These are phyloP conservation scores for Lasaia peninsularis DNA, from an alignment of 1,140 invertebrate species.

Conservation along the genomic window DNA sequence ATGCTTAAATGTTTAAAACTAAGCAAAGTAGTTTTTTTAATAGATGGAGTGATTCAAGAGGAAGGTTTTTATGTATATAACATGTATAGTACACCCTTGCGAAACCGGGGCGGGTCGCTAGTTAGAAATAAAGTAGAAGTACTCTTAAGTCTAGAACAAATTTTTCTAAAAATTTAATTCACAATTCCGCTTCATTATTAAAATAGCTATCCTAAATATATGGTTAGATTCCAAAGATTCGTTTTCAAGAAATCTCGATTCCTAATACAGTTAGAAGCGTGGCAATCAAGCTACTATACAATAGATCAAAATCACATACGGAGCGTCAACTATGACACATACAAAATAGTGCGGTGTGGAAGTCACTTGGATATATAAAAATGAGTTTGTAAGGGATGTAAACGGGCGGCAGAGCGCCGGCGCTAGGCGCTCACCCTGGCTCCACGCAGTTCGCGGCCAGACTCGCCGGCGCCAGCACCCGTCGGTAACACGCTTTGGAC, in stretches of 20 bases:
- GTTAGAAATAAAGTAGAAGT: too few species aligned
- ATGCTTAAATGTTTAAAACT: too few species aligned
- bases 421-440: conserved; percentile 47
- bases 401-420: conserved; percentile 58
- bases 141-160: too few species aligned
- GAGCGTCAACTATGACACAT: conserved; percentile 68
- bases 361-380: conserved; percentile 76
- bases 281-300: conserved; percentile 51
- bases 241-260: neutral
- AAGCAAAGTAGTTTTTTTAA: too few species aligned
- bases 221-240: too few species aligned
- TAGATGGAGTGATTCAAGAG: too few species aligned
- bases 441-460: conserved; percentile 53
- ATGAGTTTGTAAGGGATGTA: conserved; percentile 60
- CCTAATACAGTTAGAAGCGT: conserved; percentile 19
- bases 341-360: conserved; percentile 71
- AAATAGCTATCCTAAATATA: too few species aligned
- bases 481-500: conserved; percentile 27
- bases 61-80: too few species aligned
- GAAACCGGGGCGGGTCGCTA: too few species aligned
- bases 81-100: too few species aligned
- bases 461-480: conserved; percentile 63
- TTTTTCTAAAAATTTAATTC: too few species aligned
- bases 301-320: conserved; percentile 65
- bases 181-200: too few species aligned